These are phyloP conservation scores for Pangasius krempfi DNA, from an alignment of 2,797 vertebrate species.

Conservation along the genomic window DNA sequence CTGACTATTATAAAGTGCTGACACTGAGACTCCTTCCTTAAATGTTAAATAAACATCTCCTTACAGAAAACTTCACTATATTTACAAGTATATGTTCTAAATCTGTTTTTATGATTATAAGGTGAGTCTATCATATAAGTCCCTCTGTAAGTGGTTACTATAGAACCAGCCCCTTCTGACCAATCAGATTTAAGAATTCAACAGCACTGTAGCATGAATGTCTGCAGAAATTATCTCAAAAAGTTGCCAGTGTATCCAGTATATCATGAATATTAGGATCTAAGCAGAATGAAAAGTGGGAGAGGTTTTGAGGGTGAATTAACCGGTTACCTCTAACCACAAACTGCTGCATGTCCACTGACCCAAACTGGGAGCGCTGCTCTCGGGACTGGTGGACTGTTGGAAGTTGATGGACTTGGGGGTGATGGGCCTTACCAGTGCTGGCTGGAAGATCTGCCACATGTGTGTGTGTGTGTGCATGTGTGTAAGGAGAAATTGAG, in stretches of 20 bases:
- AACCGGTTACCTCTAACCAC: conserved; percentile 85
- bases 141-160: background rate
- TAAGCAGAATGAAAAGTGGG: conserved; percentile 21
- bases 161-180: background rate
- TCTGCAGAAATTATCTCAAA: background rate
- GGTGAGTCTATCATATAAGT: background rate
- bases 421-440: conserved; percentile 64
- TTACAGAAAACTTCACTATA: background rate
- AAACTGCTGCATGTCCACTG: conserved; percentile 66
- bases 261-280: background rate
- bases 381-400: conserved; percentile 55
- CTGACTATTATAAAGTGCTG: background rate
- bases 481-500: conserved; percentile 29
- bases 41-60: background rate
- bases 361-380: conserved; percentile 49
- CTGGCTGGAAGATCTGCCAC: conserved; percentile 76
- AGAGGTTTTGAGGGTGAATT: conserved; percentile 50
- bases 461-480: conserved; percentile 43
- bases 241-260: background rate
- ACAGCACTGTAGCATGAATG: background rate
- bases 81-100: too few relatives aligned
- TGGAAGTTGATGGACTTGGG: conserved; percentile 56
- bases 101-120: background rate
- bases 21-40: background rate
- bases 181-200: background rate